Evolutionary conservation across 2,888 invertebrate species (phyloP).

Genomic region (Himalopsyche kuldschensis): DNA sequence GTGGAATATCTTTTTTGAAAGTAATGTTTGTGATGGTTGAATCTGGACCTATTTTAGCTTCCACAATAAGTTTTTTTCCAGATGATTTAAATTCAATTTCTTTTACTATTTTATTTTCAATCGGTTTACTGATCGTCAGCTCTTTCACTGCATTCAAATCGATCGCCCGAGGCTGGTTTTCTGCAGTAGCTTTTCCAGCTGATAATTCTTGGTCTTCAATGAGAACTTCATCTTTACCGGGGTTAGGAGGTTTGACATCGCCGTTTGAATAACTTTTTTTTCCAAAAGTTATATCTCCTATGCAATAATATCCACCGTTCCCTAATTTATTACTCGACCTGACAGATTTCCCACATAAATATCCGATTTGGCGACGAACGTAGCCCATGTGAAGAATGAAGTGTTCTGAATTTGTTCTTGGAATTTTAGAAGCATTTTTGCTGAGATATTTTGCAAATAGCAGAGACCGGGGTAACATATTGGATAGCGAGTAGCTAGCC

Average conservation of each 20-base stretch:
- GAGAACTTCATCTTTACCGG: background rate
- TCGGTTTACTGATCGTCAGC: background rate
- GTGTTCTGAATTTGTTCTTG: conserved; percentile 8
- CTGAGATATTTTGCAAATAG: conserved; percentile 15
- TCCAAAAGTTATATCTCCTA: background rate
- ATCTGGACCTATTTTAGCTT: conserved; percentile 29
- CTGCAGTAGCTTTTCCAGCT: background rate
- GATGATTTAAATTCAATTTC: conserved; percentile 26
- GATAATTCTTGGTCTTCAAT: background rate
- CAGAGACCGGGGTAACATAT: conserved; percentile 33
- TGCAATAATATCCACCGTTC: background rate
- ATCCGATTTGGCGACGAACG: background rate
- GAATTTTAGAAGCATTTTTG: conserved; percentile 3
- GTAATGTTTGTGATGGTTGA: conserved; percentile 28
- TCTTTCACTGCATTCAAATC: background rate
- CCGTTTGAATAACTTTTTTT: background rate
- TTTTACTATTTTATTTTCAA: conserved; percentile 10
- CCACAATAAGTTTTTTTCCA: conserved; percentile 27
- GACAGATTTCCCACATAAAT: background rate
- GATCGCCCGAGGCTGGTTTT: background rate
- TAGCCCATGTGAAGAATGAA: background rate
- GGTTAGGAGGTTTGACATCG: background rate
- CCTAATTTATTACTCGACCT: background rate
- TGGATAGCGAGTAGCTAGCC: background rate
- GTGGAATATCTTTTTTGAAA: conserved; percentile 22